Evolutionary conservation across 1,140 invertebrate genomes (phyloP), one percentile per base, ranked within the genome.

Genomic region (Zeugodacus cucurbitae): DNA sequence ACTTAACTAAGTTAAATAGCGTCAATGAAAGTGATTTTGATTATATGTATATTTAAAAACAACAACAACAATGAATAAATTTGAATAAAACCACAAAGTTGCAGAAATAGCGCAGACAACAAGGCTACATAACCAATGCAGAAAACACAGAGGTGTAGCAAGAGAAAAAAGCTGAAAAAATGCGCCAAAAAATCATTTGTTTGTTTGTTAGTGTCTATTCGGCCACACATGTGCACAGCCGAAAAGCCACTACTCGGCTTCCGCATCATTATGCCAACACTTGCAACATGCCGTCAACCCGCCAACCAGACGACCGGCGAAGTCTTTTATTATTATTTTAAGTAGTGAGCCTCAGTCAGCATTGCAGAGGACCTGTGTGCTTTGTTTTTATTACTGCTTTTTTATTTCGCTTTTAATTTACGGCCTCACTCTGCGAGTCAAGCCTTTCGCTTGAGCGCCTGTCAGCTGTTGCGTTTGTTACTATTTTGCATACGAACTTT

Each of bases 221-320:
- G 67, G 67, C 67, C 67, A 37, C 48, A 34, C 4, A 14, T 37
- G 7, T 67, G 17, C 64, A 67, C 17, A 67, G 11, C 37, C 37
- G n/a, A 82, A 82, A 82, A 82, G 26, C 22, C 34, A 48, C 22
- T 29, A 14, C 44, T 48, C 48, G 41, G 74, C 74, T 82, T 82
- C 74, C 74, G 74, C 74, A 82, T 82, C 74, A 82, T 82, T 82
- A 82, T 82, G 74, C 74, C 41, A 82, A 48, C 41, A 82, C 74
- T 82, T 82, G 74, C 74, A 82, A 82, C 74, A 82, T 4, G 44
- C 44, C 74, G 74, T 11, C 74, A 82, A 29, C 10, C 44, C 74
- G 74, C 26, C 74, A 82, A 29, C 10, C 41, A 26, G 74, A 41
- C 74, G 74, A 82, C 74, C 74, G n/a, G 74, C 74, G 41, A 20